Conservation (phyloP, 2,888 invertebrate genomes). For the Orchesella flavescens region DNA sequence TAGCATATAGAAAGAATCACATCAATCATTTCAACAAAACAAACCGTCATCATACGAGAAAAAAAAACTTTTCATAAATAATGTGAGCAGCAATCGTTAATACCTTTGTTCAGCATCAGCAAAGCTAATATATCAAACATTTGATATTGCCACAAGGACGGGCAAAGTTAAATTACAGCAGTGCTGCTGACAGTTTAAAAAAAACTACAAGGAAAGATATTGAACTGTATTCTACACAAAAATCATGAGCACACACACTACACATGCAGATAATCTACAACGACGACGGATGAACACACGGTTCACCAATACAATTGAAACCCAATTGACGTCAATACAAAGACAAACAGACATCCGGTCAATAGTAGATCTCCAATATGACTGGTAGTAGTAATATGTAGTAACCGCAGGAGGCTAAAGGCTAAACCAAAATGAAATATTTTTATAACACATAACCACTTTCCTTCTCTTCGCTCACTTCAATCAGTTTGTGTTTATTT, state of each 20-base stretch:
- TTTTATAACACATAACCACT: neutral
- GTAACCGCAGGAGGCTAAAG: neutral
- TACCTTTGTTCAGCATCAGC: no score
- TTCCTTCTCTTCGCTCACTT: neutral
- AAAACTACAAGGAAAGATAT: constrained; percentile 16
- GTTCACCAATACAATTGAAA: constrained; percentile 32
- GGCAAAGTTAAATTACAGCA: neutral
- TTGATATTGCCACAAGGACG: neutral
- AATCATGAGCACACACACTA: constrained; percentile 8
- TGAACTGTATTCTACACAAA: constrained; percentile 5
- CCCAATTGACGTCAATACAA: constrained; percentile 68
- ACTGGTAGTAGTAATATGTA: neutral
- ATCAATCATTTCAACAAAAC: no score
- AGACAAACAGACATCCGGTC: constrained; percentile 69
- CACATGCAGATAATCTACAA: neutral
- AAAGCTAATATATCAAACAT: no score
- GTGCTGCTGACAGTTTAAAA: neutral
- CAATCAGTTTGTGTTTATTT: neutral
- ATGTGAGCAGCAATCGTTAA: no score
- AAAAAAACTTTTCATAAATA: no score
- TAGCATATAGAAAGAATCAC: no score
- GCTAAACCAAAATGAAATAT: neutral
- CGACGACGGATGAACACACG: neutral
- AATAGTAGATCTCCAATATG: constrained; percentile 50
- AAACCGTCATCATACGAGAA: no score